Conservation (phyloP, 2,113 vertebrate species). For the Candoia aspera region DNA sequence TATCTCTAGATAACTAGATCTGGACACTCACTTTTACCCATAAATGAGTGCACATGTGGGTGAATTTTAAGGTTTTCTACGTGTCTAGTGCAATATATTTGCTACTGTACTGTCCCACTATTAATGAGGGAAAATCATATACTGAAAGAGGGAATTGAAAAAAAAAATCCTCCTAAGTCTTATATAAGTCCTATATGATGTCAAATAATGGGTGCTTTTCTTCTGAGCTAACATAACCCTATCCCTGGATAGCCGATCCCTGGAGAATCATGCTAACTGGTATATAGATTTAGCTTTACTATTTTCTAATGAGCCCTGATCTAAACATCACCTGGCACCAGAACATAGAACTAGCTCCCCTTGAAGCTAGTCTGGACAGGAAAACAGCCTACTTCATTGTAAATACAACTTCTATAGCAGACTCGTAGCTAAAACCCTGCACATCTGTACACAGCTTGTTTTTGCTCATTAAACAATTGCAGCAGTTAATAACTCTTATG, state of each 20-base stretch:
- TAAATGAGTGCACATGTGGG: neutral
- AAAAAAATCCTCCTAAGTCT: neutral
- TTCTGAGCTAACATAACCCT: neutral
- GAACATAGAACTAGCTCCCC: neutral
- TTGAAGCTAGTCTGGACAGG: neutral
- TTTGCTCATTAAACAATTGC: neutral
- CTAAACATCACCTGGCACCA: neutral
- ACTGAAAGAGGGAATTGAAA: neutral
- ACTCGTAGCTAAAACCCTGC: neutral
- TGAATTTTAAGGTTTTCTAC: neutral
- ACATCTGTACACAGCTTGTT: neutral
- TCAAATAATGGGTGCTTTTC: neutral
- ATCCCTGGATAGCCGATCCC: neutral
- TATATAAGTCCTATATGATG: neutral
- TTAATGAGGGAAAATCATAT: neutral
- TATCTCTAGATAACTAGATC: slow-evolving; percentile 1
- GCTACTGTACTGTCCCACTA: neutral
- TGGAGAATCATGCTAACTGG: neutral
- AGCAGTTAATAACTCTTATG: neutral
- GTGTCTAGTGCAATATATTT: neutral
- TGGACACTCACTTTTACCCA: neutral
- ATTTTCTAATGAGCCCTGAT: neutral
- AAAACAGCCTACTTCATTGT: neutral
- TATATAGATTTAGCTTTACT: neutral
- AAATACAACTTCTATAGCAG: neutral